A percentile compares a stretch with the other conserved stretches of the same genome.
These are phyloP conservation scores for Rousettus leschenaultii DNA, from an alignment of 2,113 vertebrate genomes.

Conservation along the genomic window DNA sequence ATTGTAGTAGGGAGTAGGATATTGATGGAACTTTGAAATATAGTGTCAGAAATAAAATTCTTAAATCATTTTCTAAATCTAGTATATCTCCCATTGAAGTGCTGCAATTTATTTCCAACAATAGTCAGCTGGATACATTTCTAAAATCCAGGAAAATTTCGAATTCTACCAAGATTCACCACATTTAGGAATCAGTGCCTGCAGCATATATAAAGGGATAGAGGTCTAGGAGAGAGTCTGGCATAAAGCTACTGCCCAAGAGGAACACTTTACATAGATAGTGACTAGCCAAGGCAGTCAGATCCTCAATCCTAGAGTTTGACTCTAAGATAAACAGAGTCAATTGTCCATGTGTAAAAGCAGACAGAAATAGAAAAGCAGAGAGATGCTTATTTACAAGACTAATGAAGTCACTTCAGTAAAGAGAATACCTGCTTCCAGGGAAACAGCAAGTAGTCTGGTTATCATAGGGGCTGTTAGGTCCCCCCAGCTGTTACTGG, in stretches of 20 bases:
- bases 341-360: fast-evolving
- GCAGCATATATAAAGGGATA: not conserved
- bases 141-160: not conserved
- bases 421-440: not conserved
- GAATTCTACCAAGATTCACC: not conserved
- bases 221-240: not conserved
- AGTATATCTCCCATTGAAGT: not conserved
- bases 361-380: not conserved
- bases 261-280: not conserved
- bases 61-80: not conserved
- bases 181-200: not conserved
- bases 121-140: not conserved
- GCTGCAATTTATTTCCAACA: not conserved
- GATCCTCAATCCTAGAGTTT: not conserved
- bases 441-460: not conserved
- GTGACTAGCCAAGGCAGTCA: not conserved
- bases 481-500: not conserved
- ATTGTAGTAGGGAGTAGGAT: not conserved
- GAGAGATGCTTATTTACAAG: not conserved
- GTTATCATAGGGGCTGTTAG: not conserved
- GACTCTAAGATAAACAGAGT: not conserved
- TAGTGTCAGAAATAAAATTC: not conserved
- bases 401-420: not conserved
- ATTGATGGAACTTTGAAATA: fast-evolving
- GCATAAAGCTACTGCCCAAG: not conserved